Base-by-base conservation (phyloP, 2,113 vertebrate species). In the Xyrauchen texanus region DNA sequence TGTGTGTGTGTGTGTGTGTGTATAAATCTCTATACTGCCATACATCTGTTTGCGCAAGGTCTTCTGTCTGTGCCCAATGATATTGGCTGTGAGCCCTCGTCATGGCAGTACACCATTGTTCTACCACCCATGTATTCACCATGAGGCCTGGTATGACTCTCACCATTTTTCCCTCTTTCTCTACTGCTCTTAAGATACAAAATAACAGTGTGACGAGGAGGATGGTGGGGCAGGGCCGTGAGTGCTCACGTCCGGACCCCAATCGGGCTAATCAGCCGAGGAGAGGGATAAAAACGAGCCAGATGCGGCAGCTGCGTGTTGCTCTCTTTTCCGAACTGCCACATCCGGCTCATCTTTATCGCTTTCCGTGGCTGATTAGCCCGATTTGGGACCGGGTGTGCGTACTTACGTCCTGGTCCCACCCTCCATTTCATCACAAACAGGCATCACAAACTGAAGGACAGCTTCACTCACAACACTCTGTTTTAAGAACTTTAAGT, bases 121-220 rank as follows among this genome's bases (percentile, higher is more conserved):
- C 77, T 80, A 77, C 88, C 89, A 90, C 90, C 91, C 92, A 93
- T 93, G 92, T 93, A 85, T 93, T 87, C 88, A 87, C 91, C 93
- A 93, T 85, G 92, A 94, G 5, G 81, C 83, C 84, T 90, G 92
- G 93, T 90, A 95, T 96, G 94, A 92, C 91, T 86, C 86, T 86
- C 84, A 85, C 85, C 85, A 88, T 82, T 85, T 76, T 16, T 82
- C 67, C 68, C 13, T 51, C 9, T 52, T 7, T 2, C 13, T 64
- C 53, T 46, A 12, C 52, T 12, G 11, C 71, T 55, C 61, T 49
- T 68, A 68, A 16, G 13, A 46, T 5, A 55, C 16, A 45, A 51
- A 42, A 42, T 74, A 66, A 58, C 63, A 21, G 53, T n/a, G 21
- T 34, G 21, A 34, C 21, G 21, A 34, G 21, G 21, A 34, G 21